Evolutionary conservation across 2,888 invertebrate genomes (phyloP), one percentile per base, ranked within the genome.

Genomic region (Drosophila subsilvestris): DNA sequence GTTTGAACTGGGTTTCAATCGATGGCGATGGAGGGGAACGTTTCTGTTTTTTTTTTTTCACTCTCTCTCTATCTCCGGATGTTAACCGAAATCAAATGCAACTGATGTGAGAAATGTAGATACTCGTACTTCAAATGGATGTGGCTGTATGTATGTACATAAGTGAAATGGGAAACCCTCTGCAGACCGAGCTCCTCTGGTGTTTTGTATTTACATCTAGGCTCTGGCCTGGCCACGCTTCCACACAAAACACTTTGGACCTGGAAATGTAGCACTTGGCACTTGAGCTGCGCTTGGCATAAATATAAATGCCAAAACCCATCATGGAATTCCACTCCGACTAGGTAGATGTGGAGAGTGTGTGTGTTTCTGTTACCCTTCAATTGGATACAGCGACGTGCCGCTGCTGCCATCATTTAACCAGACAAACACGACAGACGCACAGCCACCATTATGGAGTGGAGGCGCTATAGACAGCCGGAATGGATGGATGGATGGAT

Each of bases 341-440:
- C 60, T 65, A 68, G 57, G 73, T 71, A 54, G 18, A 54, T 45
- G 57, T 50, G 49, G 55, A 27, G 45, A 48, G 68, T 43, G 59
- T 67, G 68, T 43, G 59, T 67, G 67, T 72, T 49, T 66, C 80
- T 78, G 83, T 80, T 77, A 86, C 83, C 82, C 82, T 82, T 86
- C 86, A 80, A 79, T 79, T 73, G 75, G 83, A 79, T 72, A 74
- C 77, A 79, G 73, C 79, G 81, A 73, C 75, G 69, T 66, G 79
- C 77, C 74, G 77, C 47, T 27, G 62, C 54, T 27, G 62, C 54
- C 71, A 71, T 80, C 86, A 80, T 80, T 82, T 82, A 78, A 69
- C 75, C 81, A 65, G 79, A 71, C 84, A 70, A 61, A 57, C 70
- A 47, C 37, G 66, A 58, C 42, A 53, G 50, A 55, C 47, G 56